Base-by-base conservation (phyloP, 92 coral and sea anemone species). In the Blastomussa wellsi region DNA sequence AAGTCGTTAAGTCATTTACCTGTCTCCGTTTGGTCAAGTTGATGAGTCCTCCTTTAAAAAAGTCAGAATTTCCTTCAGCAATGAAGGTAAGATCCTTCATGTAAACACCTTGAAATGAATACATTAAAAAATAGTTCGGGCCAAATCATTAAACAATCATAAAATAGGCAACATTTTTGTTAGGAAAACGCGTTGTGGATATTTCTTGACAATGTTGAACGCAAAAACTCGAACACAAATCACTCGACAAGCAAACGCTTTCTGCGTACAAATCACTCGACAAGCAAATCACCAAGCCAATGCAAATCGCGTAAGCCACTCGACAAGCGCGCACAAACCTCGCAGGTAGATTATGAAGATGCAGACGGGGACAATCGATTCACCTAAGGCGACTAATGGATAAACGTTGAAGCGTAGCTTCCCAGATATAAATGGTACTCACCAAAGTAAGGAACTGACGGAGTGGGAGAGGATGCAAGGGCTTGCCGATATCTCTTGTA, bases 361-460 rank as follows among this genome's bases (percentile, higher is more conserved):
- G n/a, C 4, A 55, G n/a, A 55, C 64, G 20, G 8, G 64, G 9
- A 19, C 64, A 67, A 67, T 13, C 72, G 36, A 29, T 33, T 67
- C 38, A 11, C 22, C 8, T 32, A 39, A 67, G 19, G 64, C 0
- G 5, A 55, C 26, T 7, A 24, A 55, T 55, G 64, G 64, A 55
- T 55, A 55, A 15, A 17, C 20, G 6, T 52, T 20, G 6, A 52
- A 22, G 20, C 20, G 59, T 0, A 52, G 59, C 59, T 17, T 52
- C 19, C 53, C 15, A 31, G 36, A 66, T 28, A 28, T 13, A 4
- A 66, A 20, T 52, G 59, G 17, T 22, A 55, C 98, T 91, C 85
- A 97, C 99, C 99, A 88, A 95, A 97, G 83, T 97, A 97, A 15
- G 99, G 99, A 17, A 97, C 98, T n/a, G 98, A 88, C 0, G 99